Conservation (phyloP, 2,888 invertebrate genomes). For the Chrysolina haemoptera region DNA sequence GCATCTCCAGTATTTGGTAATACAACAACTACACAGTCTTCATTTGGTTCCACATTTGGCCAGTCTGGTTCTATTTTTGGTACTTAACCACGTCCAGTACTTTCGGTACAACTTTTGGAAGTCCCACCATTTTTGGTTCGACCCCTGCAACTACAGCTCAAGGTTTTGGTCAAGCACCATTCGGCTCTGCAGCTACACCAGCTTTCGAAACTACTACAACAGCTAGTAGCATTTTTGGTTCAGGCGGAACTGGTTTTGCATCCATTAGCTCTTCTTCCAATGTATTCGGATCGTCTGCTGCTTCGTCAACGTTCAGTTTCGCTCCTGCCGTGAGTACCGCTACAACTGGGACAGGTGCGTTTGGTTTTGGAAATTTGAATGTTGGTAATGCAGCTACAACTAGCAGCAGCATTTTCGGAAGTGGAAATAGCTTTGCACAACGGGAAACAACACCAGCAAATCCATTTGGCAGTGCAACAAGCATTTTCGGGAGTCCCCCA, state of each 20-base stretch:
- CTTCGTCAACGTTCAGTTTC: conserved; percentile 52
- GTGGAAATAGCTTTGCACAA: conserved; percentile 44
- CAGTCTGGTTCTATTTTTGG: conserved; percentile 51
- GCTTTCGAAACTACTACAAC: conserved; percentile 37
- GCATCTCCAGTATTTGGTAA: conserved; percentile 47
- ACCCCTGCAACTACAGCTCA: conserved; percentile 43
- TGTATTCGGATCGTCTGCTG: conserved; percentile 52
- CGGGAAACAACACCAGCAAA: conserved; percentile 38
- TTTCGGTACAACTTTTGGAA: conserved; percentile 60
- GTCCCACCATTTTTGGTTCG: conserved; percentile 62
- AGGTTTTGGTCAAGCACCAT: conserved; percentile 40
- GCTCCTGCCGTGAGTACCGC: conserved; percentile 42
- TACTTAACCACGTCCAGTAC: conserved; percentile 47
- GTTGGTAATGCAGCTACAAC: conserved; percentile 53
- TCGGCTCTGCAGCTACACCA: conserved; percentile 56
- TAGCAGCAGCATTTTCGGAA: conserved; percentile 54
- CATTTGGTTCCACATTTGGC: conserved; percentile 44
- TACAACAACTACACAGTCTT: conserved; percentile 49
- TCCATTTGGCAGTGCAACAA: conserved; percentile 43
- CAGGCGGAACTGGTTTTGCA: conserved; percentile 44
- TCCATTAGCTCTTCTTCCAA: conserved; percentile 43
- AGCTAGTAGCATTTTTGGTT: conserved; percentile 53
- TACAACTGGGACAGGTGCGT: conserved; percentile 45
- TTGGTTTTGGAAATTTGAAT: conserved; percentile 59
- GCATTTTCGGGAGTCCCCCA: conserved; percentile 45